Evolutionary conservation across 2,113 vertebrate genomes (phyloP), one percentile per base, ranked within the genome.

Genomic region (Oceanodroma tethys): DNA sequence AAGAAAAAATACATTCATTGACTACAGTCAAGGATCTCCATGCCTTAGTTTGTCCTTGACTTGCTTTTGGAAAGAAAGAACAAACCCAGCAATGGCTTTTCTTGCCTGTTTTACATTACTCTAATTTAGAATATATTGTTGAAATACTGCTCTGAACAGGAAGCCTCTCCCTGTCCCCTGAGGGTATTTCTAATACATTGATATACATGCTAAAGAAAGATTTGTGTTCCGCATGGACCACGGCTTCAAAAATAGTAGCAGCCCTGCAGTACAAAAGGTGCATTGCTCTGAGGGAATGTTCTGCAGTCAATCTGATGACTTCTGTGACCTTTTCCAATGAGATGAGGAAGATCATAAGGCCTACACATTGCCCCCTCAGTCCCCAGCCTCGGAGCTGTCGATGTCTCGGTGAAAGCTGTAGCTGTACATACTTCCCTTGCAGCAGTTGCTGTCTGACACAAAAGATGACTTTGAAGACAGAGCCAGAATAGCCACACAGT

Each of bases 161-260:
- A 94, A 92, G 59, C 42, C 26, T 83, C 38, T 81, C 55, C 20
- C 45, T 73, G n/a, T 53, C 23, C 59, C 78, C 55, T 32, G 59
- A 58, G 79, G 59, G 71, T 62, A 78, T 88, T 93, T 82, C 45
- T 74, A 83, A 83, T 92, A 45, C 82, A 88, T 7, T 93, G 92
- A 86, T 90, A 90, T 42, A 88, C 58, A 83, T 36, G 63, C 59
- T 88, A 92, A 93, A 95, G 91, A 90, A 95, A 94, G 82, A 92
- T 92, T 86, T 73, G 48, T 84, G 75, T 83, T 93, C 82, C 1
- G 0, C 65, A 27, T 36, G 74, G 80, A 86, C 59, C 52, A 42
- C 0, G 0, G 27, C 71, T 96, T 96, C 85, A 90, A 92, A 95
- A 88, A 83, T 50, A 83, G 75, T 48, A 86, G 42, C 55, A 90